Base-by-base conservation (phyloP, 92 coral and sea anemone species). In the Hydrozoanthus gracilis region DNA sequence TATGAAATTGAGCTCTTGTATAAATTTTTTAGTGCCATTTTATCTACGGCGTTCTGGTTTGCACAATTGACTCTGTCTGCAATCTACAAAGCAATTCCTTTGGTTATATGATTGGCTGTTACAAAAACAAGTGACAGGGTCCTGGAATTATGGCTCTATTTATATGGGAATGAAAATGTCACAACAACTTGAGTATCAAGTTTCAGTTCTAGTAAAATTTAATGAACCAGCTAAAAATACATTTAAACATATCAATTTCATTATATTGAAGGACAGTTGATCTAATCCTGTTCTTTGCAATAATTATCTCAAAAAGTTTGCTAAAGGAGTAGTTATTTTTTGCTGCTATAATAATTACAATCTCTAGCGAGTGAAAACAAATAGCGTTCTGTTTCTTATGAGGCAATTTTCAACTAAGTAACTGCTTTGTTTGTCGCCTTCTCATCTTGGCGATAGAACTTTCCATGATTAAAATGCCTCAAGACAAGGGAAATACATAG, bases 231-330 rank as follows among this genome's bases (percentile, higher is more conserved):
- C 74, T 60, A 66, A 64, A 45, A 65, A 20, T 64, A 80, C 12
- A 48, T 66, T 52, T 80, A 80, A 80, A 80, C 85, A 66, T 48
- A 80, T n/a, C 39, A 65, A 66, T 80, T 68, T 27, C 39, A 68
- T 68, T 11, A 27, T 48, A 65, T 3, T 65, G 48, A 61, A 27
- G 6, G 60, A n/a, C 12, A 72, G 84, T 61, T 64, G 72, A 20
- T 39, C 5, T 15, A 64, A 69, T 45, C 27, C 61, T n/a, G 58
- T 16, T n/a, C 50, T 48, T 62, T 47, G 17, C 27, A 79, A 27
- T 64, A 62, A 56, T 5, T 51, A 64, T 20, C 73, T 80, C 61
- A 64, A 27, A 44, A 67, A 50, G 16, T 49, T 47, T 45, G 50
- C 39, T 20, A 27, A 65, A 62, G 20, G 35, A 62, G 16, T 15